Percentiles rank a stretch among this genome's conserved stretches.
phyloP scores from a whole-genome alignment of 2,888 invertebrate genomes.

The Plebejus argus region DNA sequence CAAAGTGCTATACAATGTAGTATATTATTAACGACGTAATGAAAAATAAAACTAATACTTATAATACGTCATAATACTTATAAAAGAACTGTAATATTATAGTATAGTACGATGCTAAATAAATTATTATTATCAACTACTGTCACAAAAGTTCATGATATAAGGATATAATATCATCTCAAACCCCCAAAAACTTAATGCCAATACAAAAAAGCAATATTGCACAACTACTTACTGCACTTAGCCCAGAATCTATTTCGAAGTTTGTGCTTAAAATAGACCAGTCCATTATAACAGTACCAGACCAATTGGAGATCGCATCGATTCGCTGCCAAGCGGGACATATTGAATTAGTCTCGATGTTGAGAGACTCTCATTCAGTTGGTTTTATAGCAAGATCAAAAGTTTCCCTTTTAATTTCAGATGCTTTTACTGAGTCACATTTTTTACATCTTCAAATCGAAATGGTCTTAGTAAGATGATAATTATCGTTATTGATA shows the following conservation, averaged over 20 bases:
- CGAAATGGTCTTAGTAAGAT: neutral
- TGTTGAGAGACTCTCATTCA: slow-evolving; percentile 14
- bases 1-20: no score
- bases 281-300: slow-evolving; percentile 19
- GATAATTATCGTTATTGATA: neutral
- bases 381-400: slow-evolving; percentile 28
- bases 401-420: slow-evolving; percentile 13
- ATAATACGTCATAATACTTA: no score
- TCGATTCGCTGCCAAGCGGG: slow-evolving; percentile 28
- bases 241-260: slow-evolving; percentile 3
- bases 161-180: neutral
- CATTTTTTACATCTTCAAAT: slow-evolving; percentile 4
- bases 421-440: neutral
- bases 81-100: neutral
- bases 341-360: slow-evolving; percentile 29
- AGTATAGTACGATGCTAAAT: neutral
- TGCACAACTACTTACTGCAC: neutral
- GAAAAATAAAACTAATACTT: no score
- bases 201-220: neutral
- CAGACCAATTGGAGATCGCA: slow-evolving; percentile 23
- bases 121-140: neutral
- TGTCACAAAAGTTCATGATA: neutral
- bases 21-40: no score
- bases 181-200: neutral
- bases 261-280: slow-evolving; percentile 21